Base-by-base conservation (phyloP, 2,797 vertebrate genomes). In the Peromyscus eremicus region DNA sequence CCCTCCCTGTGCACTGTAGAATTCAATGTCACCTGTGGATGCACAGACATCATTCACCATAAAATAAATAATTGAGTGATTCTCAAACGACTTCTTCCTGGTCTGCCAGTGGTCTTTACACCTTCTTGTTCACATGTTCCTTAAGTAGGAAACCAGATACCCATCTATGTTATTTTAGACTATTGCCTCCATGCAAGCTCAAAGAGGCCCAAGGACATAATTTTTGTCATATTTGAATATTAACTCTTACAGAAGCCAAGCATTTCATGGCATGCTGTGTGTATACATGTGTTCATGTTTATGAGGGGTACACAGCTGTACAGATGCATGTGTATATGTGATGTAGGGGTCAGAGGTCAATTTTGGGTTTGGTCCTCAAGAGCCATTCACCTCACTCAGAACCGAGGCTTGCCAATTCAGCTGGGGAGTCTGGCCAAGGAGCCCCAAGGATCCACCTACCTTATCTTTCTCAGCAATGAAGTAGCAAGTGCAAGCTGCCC, bases 161-260 rank as follows among this genome's bases (percentile, higher is more conserved):
- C 6, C 57, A 27, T 70, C 55, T 80, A 49, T 4, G 27, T 64
- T 55, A 40, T 68, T 34, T 87, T 66, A 88, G 62, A 8, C 81
- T 83, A 34, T 60, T 34, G 75, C 60, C 91, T 90, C 49, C 85
- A 13, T 71, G 52, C 64, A 55, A 94, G 34, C 75, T 91, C 91
- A 93, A 82, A 57, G 25, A 92, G 43, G 80, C 87, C 4, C 29
- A 46, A 93, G 46, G 37, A 77, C 4, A 75, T 29, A 49, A 49
- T 75, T 84, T 95, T 70, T 10, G 81, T 55, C 6, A 68, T 81
- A 92, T 49, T 87, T 46, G 83, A 92, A 88, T 73, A 89, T 66
- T 75, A 19, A 34, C 12, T 57, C 34, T 77, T 81, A 85, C 11
- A 92, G 76, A 76, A 85, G 46, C 14, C 14, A 76, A 87, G 1